Evolutionary conservation across 1,140 invertebrate genomes (phyloP), one percentile per base, ranked within the genome.

Genomic region (Teleopsis dalmanni): DNA sequence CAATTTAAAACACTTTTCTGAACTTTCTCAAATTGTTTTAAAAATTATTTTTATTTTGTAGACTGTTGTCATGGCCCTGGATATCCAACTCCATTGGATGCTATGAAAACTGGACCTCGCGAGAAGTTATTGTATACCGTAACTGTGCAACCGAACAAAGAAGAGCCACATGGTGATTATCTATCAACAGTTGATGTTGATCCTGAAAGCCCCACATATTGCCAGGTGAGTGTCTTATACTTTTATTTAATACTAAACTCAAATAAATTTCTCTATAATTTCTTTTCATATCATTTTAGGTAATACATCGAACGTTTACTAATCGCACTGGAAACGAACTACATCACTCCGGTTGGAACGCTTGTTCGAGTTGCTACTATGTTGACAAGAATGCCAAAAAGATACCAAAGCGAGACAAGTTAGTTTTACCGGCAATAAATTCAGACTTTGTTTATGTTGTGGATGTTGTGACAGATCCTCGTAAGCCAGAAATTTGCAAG

Each of bases 321-420:
- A 81, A 82, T n/a, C 70, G 85, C 45, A 62, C 77, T 5, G 87
- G 83, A 2, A 91, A 98, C 63, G 95, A 98, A 70, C 66, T 98
- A 1, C 95, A 98, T 67, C 95, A 98, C 65, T 86, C 82, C 14
- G 95, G 94, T 0, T 98, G 94, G 94, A 98, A 98, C 65, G 81
- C 91, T 8, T 98, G 95, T 66, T 93, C 90, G 53, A 94, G 91
- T 72, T 96, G 92, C 68, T 76, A 83, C 65, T 58, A 72, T 41
- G 58, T 68, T 2, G 64, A 68, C 29, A 54, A 63, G 23, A 59
- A 59, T 34, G 69, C 71, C 35, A 81, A 84, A 53, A 58, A 73
- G 0, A 73, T 76, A 0, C 76, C 81, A 10, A 81, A 80, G 49
- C 73, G 92, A 25, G 79, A 91, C 61, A 81, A 84, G 21, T 63